Conservation (phyloP, 2,797 vertebrate species). For the Poeciliopsis gracilis region DNA sequence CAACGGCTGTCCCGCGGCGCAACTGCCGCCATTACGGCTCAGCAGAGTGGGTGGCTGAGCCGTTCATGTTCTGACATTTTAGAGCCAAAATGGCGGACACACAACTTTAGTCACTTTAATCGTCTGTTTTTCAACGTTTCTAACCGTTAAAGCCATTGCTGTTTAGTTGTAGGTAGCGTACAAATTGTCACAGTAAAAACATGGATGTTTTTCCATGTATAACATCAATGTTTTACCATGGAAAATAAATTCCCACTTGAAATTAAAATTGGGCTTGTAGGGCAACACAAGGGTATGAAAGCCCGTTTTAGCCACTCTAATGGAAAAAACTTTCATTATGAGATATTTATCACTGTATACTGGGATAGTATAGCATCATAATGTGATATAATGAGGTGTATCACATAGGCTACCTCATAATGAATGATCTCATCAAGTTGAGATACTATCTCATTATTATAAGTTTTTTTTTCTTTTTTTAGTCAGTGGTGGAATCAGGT, state of each 20-base stretch:
- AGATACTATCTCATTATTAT: too few relatives aligned
- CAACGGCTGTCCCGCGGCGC: conserved; percentile 19
- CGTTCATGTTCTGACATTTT: rapidly evolving
- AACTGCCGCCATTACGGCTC: conserved; percentile 79
- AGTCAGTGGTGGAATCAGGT: too few relatives aligned
- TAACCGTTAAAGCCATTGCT: neutral
- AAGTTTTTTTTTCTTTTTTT: too few relatives aligned
- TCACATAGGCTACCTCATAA: too few relatives aligned
- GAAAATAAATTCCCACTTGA: neutral
- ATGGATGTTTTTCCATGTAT: neutral
- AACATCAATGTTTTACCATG: neutral
- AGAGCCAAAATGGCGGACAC: conserved; percentile 74
- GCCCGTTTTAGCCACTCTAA: too few relatives aligned
- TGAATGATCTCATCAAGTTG: too few relatives aligned
- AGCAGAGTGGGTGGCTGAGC: rapidly evolving
- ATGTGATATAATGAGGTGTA: too few relatives aligned
- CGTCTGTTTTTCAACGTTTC: neutral
- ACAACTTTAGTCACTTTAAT: conserved; percentile 51
- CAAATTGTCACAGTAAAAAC: neutral
- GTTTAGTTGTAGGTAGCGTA: neutral
- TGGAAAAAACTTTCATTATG: too few relatives aligned
- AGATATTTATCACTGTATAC: too few relatives aligned
- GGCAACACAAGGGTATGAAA: neutral
- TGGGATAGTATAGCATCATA: too few relatives aligned
- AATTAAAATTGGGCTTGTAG: neutral